Base-by-base conservation (phyloP, 2,888 invertebrate species). In the Tetranychus truncatus region DNA sequence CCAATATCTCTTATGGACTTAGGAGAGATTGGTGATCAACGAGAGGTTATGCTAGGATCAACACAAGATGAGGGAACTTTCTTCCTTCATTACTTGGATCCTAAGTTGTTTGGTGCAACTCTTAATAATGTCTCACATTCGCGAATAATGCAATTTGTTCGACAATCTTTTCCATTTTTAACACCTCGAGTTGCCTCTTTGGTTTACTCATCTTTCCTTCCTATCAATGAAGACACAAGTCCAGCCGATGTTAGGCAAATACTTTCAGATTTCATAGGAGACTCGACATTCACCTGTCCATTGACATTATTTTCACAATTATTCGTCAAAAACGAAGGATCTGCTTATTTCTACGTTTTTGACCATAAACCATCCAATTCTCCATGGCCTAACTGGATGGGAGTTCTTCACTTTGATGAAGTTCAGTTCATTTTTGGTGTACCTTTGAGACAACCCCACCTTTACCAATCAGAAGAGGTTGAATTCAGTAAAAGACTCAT, bases 371-470 rank as follows among this genome's bases (percentile, higher is more conserved):
- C 69, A 24, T n/a, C 24, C 4, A 20, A 34, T n/a, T 45, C 66
- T 18, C 34, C 15, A n/a, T 66, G 69, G 66, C 34, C 74, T 18
- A 21, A 66, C 15, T 74, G 74, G 74, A 69, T 74, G 66, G 78
- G 76, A 44, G 73, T 74, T n/a, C 74, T 76, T 18, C 77, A 78
- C 34, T 76, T 76, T 44, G 78, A 77, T 34, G 77, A 78, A 72
- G 71, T 77, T 6, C 75, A 74, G 24, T 78, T 74, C 44, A 65
- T 78, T 6, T 76, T 78, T n/a, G 78, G 78, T 20, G 74, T 76
- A 15, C 81, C 82, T 3, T 77, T 81, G 24, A 76, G 71, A 44
- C 65, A 71, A 34, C 71, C 72, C 11, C 71, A 72, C 24, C 71
- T 74, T 55, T 76, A 74, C 66, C 46, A 45, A 4, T 9, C 71